These are phyloP conservation scores for Dendrolimus punctatus DNA, from an alignment of 1,140 invertebrate genomes.

Conservation along the genomic window DNA sequence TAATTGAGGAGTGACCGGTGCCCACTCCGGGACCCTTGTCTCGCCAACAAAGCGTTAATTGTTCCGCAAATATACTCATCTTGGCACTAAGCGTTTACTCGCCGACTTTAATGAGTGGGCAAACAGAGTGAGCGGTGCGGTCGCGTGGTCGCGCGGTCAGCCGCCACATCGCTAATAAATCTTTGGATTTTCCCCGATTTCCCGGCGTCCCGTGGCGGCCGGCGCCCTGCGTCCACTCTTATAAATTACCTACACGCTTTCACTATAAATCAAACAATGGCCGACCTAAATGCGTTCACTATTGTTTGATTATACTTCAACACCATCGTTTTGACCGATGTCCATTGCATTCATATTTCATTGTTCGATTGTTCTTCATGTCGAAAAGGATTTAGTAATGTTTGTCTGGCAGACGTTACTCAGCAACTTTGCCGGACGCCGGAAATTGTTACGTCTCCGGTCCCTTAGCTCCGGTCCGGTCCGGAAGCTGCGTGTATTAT, in stretches of 20 bases:
- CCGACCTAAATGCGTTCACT: conserved; percentile 63
- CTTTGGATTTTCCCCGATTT: conserved; percentile 63
- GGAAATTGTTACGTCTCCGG: conserved; percentile 38
- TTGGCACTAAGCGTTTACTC: conserved; percentile 60
- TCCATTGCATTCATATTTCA: conserved; percentile 26
- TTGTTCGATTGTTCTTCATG: conserved; percentile 16
- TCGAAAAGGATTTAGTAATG: conserved; percentile 4
- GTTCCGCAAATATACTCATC: conserved; percentile 65
- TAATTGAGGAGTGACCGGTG: conserved; percentile 34
- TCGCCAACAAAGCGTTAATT: conserved; percentile 61
- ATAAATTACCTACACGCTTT: conserved; percentile 67
- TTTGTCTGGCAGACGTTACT: conserved; percentile 21
- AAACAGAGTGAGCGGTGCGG: conserved; percentile 43
- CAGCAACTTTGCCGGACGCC: conserved; percentile 31
- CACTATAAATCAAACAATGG: conserved; percentile 64
- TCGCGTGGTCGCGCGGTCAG: conserved; percentile 44
- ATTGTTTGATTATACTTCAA: conserved; percentile 62
- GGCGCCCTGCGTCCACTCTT: conserved; percentile 43
- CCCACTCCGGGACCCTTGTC: conserved; percentile 43
- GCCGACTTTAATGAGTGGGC: conserved; percentile 63
- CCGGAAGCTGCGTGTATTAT: conserved; percentile 49
- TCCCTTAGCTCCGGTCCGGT: conserved; percentile 20
- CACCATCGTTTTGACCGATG: conserved; percentile 36
- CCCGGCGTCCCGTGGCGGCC: conserved; percentile 45
- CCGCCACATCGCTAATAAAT: conserved; percentile 53